Base-by-base conservation (phyloP, 2,888 invertebrate genomes). In the Drosophila affinis region DNA sequence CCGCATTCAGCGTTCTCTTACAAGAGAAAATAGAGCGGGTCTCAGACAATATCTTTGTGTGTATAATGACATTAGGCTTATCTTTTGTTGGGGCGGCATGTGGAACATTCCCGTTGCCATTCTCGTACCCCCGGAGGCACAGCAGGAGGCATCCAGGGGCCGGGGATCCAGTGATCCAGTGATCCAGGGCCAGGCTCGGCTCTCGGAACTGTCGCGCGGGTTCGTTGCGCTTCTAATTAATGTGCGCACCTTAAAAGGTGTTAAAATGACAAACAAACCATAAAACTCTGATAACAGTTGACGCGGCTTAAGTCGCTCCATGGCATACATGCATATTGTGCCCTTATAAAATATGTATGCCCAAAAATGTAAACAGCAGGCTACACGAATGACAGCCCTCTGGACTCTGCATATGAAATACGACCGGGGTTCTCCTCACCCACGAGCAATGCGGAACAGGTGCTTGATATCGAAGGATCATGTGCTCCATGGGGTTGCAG, bases 221-320 rank as follows among this genome's bases (percentile, higher is more conserved):
- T 80, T 85, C 71, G 83, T 75, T 89, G 89, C 73, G 61, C 76
- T 89, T 77, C 64, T 85, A 89, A 89, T 89, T 86, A 85, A 89
- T 87, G 89, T 75, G 77, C 77, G 52, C 81, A 74, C 75, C 76
- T 75, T 72, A 67, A 84, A 90, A 88, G 88, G 88, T 89, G 88
- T 89, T 90, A 88, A 81, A 89, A 82, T 86, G 90, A 88, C 89
- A 90, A 90, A 88, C 88, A 90, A 88, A 88, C 88, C 89, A 89
- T 88, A 90, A 90, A 88, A 90, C 70, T 72, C 73, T 77, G 89
- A 85, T 88, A 89, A 72, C 73, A 75, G 63, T 80, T 81, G 81
- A 80, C 77, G 67, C 74, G 21, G 44, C 48, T 46, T 51, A 58
- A 63, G 39, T 14, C 39, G 14, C n/a, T 6, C 39, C 14, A 39